These are phyloP conservation scores for Dermolepida albohirtum DNA, from an alignment of 2,888 invertebrate genomes.

Conservation along the genomic window DNA sequence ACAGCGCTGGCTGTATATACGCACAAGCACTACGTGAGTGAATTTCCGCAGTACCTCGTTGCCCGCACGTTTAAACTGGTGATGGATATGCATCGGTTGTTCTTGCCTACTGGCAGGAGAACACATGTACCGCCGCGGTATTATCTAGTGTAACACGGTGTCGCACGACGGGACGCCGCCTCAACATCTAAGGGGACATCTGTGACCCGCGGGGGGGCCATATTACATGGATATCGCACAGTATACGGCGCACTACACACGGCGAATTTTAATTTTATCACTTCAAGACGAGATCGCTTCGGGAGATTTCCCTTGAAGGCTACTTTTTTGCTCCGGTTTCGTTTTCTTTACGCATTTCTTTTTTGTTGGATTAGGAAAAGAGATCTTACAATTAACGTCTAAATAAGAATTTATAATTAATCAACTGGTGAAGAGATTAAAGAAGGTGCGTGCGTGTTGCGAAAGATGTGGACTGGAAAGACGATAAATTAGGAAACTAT, in stretches of 20 bases:
- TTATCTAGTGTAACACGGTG: conserved; percentile 55
- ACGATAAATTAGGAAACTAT: too few relatives aligned
- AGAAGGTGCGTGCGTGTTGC: too few relatives aligned
- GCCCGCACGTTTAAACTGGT: conserved; percentile 26
- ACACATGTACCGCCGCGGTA: conserved; percentile 44
- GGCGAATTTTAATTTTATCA: conserved; percentile 50
- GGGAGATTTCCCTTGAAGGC: too few relatives aligned
- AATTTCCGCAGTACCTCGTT: conserved; percentile 21
- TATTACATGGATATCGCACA: conserved; percentile 52
- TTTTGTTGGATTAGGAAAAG: too few relatives aligned
- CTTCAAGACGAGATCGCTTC: conserved; percentile 2
- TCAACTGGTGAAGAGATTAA: too few relatives aligned
- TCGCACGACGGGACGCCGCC: conserved; percentile 51
- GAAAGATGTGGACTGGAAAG: too few relatives aligned
- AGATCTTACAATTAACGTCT: too few relatives aligned
- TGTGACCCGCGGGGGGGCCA: conserved; percentile 51
- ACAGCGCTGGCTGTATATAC: not conserved
- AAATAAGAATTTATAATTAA: too few relatives aligned
- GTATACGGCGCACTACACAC: conserved; percentile 49
- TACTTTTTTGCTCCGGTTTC: too few relatives aligned
- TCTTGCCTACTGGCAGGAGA: conserved; percentile 33
- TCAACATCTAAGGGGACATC: conserved; percentile 50
- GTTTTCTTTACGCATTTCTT: too few relatives aligned
- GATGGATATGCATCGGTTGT: conserved; percentile 39
- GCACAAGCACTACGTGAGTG: conserved; percentile 19